Percentiles rank a stretch among this genome's conserved stretches.
Conservation (phyloP, 2,888 invertebrate species). For the Chrysolina haemoptera region DNA sequence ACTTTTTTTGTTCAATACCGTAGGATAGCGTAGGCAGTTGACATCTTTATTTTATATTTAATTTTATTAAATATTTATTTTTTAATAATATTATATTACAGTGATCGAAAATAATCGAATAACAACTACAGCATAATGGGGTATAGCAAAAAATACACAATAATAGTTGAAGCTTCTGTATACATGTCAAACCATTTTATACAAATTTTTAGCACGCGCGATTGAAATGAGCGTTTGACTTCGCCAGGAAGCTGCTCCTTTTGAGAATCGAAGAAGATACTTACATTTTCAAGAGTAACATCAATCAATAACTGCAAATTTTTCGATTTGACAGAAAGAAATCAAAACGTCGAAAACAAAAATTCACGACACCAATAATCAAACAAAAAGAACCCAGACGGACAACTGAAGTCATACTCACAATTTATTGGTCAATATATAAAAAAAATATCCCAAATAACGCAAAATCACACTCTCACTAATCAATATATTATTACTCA, state of each 20-base stretch:
- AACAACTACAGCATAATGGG: too few species aligned
- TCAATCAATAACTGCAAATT: not conserved
- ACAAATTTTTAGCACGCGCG: not conserved
- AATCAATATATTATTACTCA: too few species aligned
- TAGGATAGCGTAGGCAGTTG: too few species aligned
- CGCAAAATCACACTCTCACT: too few species aligned
- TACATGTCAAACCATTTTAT: not conserved
- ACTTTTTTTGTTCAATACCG: too few species aligned
- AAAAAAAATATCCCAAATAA: not conserved
- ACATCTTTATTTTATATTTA: too few species aligned
- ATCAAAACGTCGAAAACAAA: conserved; percentile 31
- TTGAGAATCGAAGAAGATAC: not conserved
- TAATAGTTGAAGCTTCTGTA: not conserved
- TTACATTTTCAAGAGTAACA: conserved; percentile 6
- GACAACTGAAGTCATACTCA: conserved; percentile 1
- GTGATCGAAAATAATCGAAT: too few species aligned
- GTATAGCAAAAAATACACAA: too few species aligned
- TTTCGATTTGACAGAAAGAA: not conserved
- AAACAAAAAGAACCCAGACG: conserved; percentile 26
- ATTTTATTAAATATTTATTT: too few species aligned
- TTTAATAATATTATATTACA: too few species aligned
- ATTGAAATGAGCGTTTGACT: not conserved
- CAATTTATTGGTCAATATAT: conserved; percentile 7
- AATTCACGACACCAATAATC: conserved; percentile 38
- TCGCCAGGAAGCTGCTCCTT: not conserved